phyloP scores from a whole-genome alignment of 37 sponge, comb jelly and placozoan species.

The Halisarca cf. caerulea region DNA sequence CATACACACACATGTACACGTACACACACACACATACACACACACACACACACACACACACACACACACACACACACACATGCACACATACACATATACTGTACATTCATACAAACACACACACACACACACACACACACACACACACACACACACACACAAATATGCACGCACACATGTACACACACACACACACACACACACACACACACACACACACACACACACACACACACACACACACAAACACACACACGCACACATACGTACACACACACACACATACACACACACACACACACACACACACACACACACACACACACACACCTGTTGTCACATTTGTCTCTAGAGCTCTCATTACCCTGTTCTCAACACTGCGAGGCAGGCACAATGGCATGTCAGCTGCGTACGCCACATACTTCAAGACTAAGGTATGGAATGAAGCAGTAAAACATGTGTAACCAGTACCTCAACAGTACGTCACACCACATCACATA shows the following conservation, averaged over 20 bases:
- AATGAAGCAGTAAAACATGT: too few relatives aligned
- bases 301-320: background rate
- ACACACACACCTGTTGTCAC: constrained; percentile 13
- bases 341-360: constrained; percentile 16
- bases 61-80: constrained; percentile 13
- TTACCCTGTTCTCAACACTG: constrained; percentile 37
- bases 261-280: constrained; percentile 1
- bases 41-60: constrained; percentile 15
- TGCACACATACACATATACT: background rate
- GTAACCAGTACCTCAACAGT: too few relatives aligned
- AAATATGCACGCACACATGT: background rate
- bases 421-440: constrained; percentile 50
- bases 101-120: constrained; percentile 6
- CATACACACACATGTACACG: background rate
- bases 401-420: constrained; percentile 71
- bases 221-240: constrained; percentile 13
- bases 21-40: background rate
- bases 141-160: constrained; percentile 13
- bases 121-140: background rate
- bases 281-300: constrained; percentile 10
- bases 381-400: constrained; percentile 57
- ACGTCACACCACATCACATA: too few relatives aligned
- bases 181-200: constrained; percentile 7
- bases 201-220: constrained; percentile 19
- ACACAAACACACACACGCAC: background rate